Evolutionary conservation across 2,113 vertebrate genomes (phyloP).

Genomic region (Cricetomys ansorgei): DNA sequence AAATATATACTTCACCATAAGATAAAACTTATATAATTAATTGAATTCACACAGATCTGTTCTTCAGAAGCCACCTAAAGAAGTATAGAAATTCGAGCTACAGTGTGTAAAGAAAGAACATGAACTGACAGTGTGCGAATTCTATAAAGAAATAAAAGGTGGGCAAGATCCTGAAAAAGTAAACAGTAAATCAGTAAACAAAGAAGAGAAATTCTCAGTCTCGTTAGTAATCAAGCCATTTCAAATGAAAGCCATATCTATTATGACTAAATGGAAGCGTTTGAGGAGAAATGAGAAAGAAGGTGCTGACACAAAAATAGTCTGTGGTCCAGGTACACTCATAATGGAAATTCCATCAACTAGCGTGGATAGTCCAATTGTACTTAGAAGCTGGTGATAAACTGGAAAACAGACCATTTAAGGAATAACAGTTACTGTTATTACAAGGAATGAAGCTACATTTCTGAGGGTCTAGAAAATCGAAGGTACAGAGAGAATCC

Average conservation of each 20-base stretch:
- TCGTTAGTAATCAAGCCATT: background rate
- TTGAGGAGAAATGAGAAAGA: background rate
- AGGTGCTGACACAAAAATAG: background rate
- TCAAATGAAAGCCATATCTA: background rate
- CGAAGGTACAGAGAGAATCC: background rate
- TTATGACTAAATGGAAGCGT: background rate
- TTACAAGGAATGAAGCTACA: background rate
- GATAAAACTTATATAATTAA: background rate
- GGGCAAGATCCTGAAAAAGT: background rate
- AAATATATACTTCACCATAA: background rate
- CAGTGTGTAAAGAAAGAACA: background rate
- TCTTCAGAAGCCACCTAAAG: background rate
- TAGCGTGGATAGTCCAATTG: background rate
- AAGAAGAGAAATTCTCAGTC: background rate
- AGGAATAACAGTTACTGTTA: background rate
- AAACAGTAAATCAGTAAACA: conserved; percentile 25
- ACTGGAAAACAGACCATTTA: background rate
- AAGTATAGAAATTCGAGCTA: background rate
- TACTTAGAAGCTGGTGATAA: background rate
- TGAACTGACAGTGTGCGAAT: background rate
- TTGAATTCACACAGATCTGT: conserved; percentile 22
- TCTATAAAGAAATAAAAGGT: background rate
- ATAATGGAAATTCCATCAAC: background rate
- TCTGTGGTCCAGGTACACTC: background rate
- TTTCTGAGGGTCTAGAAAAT: background rate